These are phyloP conservation scores for Ceuthmochares aereus DNA, from an alignment of 2,113 vertebrate species.

Conservation along the genomic window DNA sequence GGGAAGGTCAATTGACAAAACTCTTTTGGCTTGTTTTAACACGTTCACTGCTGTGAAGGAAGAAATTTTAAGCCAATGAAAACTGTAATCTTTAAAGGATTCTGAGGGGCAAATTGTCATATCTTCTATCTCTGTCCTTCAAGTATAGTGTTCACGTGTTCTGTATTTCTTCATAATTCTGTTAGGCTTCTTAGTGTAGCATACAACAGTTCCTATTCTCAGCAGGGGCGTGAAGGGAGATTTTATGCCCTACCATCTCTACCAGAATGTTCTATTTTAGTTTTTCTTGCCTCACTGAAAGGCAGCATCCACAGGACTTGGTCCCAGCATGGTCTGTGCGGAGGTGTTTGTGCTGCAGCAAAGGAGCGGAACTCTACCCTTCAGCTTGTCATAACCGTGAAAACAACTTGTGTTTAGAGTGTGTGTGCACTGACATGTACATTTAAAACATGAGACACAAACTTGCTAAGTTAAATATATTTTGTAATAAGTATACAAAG, in stretches of 20 bases:
- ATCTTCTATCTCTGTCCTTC: not conserved
- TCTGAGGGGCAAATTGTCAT: not conserved
- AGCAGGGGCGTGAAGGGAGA: not conserved
- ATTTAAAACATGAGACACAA: not conserved
- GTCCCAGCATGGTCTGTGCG: not conserved
- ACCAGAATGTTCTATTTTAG: not conserved
- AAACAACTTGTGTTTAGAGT: not conserved
- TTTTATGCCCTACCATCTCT: not conserved
- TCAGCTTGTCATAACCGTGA: not conserved
- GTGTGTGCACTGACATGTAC: not conserved
- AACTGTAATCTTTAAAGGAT: not conserved
- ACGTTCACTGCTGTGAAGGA: not conserved
- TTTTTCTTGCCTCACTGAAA: not conserved
- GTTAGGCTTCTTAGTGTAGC: no score
- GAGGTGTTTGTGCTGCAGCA: not conserved
- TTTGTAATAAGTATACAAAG: not conserved
- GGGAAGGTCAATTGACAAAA: not conserved
- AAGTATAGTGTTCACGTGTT: not conserved
- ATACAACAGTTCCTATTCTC: not conserved
- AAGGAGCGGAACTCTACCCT: not conserved
- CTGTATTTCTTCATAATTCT: not conserved
- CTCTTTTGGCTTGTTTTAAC: not conserved
- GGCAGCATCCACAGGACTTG: not conserved
- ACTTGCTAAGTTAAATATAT: not conserved
- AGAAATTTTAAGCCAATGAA: not conserved